These are phyloP conservation scores for Zaprionus lineosus DNA, from an alignment of 2,888 invertebrate genomes.

Conservation along the genomic window DNA sequence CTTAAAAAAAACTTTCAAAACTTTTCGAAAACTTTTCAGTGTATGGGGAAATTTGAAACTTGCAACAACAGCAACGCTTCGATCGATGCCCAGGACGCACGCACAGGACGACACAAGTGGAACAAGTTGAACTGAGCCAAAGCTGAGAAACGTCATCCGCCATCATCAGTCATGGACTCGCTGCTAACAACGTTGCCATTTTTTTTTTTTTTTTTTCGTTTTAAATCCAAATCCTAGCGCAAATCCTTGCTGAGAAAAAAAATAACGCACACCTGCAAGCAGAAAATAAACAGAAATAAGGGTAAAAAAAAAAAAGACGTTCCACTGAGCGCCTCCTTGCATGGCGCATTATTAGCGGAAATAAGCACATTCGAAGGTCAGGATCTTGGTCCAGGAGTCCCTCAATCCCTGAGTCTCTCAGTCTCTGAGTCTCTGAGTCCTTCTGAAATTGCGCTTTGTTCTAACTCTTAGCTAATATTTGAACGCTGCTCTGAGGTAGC, in stretches of 20 bases:
- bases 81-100: not conserved
- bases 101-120: not conserved
- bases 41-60: too few relatives aligned
- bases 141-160: not conserved
- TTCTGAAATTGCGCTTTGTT: too few relatives aligned
- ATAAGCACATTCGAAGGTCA: constrained; percentile 20
- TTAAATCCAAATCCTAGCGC: constrained; percentile 6
- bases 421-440: too few relatives aligned
- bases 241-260: constrained; percentile 11
- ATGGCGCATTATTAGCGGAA: constrained; percentile 35
- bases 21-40: too few relatives aligned
- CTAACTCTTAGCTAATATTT: constrained; percentile 3
- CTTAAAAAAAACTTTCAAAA: too few relatives aligned
- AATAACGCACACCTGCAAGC: too few relatives aligned
- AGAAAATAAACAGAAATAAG: too few relatives aligned
- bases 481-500: not conserved
- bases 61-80: too few relatives aligned
- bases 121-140: not conserved
- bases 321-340: too few relatives aligned
- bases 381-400: not conserved
- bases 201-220: not conserved
- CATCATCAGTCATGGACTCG: not conserved
- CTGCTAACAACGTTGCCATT: not conserved
- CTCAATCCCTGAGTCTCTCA: too few relatives aligned
- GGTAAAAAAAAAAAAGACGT: too few relatives aligned